Evolutionary conservation across 1,140 invertebrate species (phyloP).

Genomic region (Ruditapes philippinarum): DNA sequence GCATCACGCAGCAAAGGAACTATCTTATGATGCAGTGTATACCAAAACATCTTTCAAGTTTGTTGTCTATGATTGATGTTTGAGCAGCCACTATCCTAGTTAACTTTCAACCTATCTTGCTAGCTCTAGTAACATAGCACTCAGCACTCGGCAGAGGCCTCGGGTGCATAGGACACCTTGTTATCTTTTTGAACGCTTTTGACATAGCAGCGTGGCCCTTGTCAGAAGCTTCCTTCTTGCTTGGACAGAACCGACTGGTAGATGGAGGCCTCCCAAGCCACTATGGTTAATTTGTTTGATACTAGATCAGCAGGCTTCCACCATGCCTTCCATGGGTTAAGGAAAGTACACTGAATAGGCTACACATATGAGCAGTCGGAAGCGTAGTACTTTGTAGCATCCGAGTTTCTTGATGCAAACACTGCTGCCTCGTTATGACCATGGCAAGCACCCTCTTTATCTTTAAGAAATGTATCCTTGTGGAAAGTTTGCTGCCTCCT

Average conservation of each 20-base stretch:
- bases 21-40: constrained; percentile 83
- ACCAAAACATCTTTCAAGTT: constrained; percentile 80
- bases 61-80: constrained; percentile 85
- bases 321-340: constrained; percentile 81
- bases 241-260: constrained; percentile 80
- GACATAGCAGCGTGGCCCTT: constrained; percentile 78
- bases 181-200: constrained; percentile 85
- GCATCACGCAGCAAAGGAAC: constrained; percentile 83
- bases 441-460: constrained; percentile 79
- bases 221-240: constrained; percentile 69
- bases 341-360: constrained; percentile 74
- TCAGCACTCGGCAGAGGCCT: constrained; percentile 78
- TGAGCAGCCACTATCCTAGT: constrained; percentile 84
- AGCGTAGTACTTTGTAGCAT: constrained; percentile 84
- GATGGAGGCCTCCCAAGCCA: constrained; percentile 82
- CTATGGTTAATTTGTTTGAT: constrained; percentile 83
- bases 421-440: constrained; percentile 78
- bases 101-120: too few relatives aligned
- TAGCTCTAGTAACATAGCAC: too few relatives aligned
- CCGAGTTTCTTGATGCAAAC: constrained; percentile 81
- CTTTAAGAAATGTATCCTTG: constrained; percentile 85
- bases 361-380: constrained; percentile 80
- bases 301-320: constrained; percentile 82
- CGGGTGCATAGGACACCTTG: constrained; percentile 82
- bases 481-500: constrained; percentile 83